Percentiles rank a stretch among this genome's conserved stretches.
These are phyloP conservation scores for Caenorhabditis sulstoni DNA, from an alignment of 2,888 invertebrate genomes.

Conservation along the genomic window DNA sequence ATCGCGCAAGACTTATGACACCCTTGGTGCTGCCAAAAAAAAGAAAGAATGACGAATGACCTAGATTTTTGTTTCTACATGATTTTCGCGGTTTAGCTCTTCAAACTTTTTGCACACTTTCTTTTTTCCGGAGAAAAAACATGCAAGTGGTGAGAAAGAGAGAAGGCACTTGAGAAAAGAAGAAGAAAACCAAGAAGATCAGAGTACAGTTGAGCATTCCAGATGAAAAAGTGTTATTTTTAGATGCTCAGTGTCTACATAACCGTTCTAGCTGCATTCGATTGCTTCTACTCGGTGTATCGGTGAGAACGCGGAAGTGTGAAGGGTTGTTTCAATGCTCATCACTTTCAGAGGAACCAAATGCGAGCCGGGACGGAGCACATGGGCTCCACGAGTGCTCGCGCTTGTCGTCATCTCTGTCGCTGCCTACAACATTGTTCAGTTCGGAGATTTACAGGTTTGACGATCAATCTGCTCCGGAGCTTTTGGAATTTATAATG, in stretches of 20 bases:
- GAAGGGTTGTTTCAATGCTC: neutral
- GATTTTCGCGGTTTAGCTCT: neutral
- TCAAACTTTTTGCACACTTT: constrained; percentile 29
- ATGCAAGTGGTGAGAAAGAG: constrained; percentile 14
- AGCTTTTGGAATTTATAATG: neutral
- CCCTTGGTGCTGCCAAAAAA: constrained; percentile 28
- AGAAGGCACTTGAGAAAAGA: constrained; percentile 26
- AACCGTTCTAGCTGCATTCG: constrained; percentile 76
- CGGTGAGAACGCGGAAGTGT: constrained; percentile 49
- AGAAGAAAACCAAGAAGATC: neutral
- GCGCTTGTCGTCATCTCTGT: constrained; percentile 67
- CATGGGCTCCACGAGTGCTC: constrained; percentile 67
- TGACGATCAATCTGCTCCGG: neutral
- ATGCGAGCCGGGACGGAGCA: constrained; percentile 50
- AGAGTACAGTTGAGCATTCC: too few species aligned
- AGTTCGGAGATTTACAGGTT: constrained; percentile 75
- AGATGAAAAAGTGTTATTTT: constrained; percentile 24
- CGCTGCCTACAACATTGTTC: constrained; percentile 72
- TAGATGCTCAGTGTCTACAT: constrained; percentile 77
- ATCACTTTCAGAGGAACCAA: constrained; percentile 46
- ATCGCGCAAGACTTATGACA: constrained; percentile 42
- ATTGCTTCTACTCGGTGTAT: constrained; percentile 73
- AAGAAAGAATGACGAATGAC: constrained; percentile 12
- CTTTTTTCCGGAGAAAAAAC: neutral
- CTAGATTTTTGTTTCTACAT: too few species aligned